Conservation (phyloP, 92 coral and sea anemone species). For the Scolanthus callimorphus region DNA sequence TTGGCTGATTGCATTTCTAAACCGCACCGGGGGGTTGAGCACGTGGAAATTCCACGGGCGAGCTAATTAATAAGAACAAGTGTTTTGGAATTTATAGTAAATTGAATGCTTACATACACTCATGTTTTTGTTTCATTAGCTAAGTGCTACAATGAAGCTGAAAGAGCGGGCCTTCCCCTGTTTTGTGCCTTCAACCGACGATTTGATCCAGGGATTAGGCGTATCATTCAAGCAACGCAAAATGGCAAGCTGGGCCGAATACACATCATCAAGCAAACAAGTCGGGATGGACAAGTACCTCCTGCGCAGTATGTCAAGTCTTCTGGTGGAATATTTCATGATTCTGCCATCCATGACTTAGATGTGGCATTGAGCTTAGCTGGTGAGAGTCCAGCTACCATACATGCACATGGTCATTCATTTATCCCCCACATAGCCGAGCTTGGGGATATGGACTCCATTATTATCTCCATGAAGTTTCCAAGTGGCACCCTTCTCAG, state of each 20-base stretch:
- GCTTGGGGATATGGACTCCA: slow-evolving; percentile 40
- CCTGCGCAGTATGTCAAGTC: slow-evolving; percentile 49
- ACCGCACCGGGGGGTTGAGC: too few relatives aligned
- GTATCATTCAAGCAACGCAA: slow-evolving; percentile 14
- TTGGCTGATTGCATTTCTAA: too few relatives aligned
- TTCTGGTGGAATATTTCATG: slow-evolving; percentile 59
- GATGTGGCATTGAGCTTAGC: slow-evolving; percentile 30
- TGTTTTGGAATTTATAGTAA: too few relatives aligned
- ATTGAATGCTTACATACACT: slow-evolving; percentile 1
- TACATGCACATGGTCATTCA: slow-evolving; percentile 40
- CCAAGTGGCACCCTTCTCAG: slow-evolving; percentile 50
- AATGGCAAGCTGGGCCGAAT: slow-evolving; percentile 39
- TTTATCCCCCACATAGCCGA: slow-evolving; percentile 33
- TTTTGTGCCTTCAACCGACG: slow-evolving; percentile 73
- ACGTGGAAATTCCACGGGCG: too few relatives aligned
- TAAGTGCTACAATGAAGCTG: slow-evolving; percentile 56
- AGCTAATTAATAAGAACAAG: too few relatives aligned
- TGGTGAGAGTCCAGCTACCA: slow-evolving; percentile 36
- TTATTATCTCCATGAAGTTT: slow-evolving; percentile 47
- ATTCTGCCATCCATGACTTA: slow-evolving; percentile 52
- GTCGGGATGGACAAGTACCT: slow-evolving; percentile 13
- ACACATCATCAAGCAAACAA: not conserved
- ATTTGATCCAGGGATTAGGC: slow-evolving; percentile 51
- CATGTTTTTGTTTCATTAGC: slow-evolving; percentile 8
- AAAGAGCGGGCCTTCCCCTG: slow-evolving; percentile 19